These are phyloP conservation scores for Microplitis mediator DNA, from an alignment of 1,140 invertebrate genomes.

Conservation along the genomic window DNA sequence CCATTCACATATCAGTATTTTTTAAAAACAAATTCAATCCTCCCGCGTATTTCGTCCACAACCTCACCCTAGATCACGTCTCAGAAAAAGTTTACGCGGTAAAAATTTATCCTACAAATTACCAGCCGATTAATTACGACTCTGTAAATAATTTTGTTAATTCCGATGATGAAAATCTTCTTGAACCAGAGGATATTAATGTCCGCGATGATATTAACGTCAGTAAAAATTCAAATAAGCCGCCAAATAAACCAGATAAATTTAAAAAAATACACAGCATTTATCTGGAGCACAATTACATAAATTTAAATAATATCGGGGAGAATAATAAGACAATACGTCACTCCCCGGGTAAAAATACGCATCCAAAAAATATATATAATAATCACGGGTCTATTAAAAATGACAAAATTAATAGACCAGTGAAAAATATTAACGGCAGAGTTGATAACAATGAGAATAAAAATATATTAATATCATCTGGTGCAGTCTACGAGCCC, in stretches of 20 bases:
- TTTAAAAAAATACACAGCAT: slow-evolving; percentile 22
- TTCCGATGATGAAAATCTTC: not conserved
- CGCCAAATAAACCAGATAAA: too few species aligned
- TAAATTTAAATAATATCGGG: not conserved
- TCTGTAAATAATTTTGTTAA: not conserved
- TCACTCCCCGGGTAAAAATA: slow-evolving; percentile 33
- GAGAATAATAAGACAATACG: slow-evolving; percentile 49
- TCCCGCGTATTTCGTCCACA: slow-evolving; percentile 80
- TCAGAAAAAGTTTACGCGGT: too few species aligned
- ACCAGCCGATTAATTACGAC: not conserved
- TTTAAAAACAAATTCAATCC: slow-evolving; percentile 79
- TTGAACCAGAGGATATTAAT: not conserved
- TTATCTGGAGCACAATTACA: slow-evolving; percentile 40
- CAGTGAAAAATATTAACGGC: too few species aligned
- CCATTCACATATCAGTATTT: slow-evolving; percentile 78
- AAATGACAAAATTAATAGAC: too few species aligned
- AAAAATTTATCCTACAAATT: not conserved
- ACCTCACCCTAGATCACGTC: slow-evolving; percentile 77
- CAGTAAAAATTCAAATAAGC: slow-evolving; percentile 5
- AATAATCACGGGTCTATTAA: too few species aligned
- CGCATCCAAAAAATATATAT: too few species aligned
- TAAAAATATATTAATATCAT: slow-evolving; percentile 17
- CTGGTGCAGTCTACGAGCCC: not conserved
- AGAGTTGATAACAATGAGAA: not conserved
- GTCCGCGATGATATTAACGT: not conserved